phyloP scores from a whole-genome alignment of 2,797 vertebrate genomes.

The Amblyraja radiata region DNA sequence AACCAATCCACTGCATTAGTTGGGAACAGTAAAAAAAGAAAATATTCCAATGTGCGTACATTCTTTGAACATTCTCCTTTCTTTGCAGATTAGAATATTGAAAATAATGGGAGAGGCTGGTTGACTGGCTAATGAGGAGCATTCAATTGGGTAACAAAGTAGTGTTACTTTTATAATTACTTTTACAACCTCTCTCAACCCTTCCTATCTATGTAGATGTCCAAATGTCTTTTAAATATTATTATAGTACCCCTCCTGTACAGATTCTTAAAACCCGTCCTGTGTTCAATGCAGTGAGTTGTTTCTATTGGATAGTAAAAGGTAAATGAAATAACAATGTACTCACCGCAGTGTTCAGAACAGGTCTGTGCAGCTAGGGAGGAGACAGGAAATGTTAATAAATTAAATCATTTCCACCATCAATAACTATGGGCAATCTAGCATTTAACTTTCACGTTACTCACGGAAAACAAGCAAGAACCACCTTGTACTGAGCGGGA shows the following conservation, averaged over 20 bases:
- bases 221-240: too few species aligned
- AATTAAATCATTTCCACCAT: slow-evolving; percentile 11
- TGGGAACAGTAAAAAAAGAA: not conserved
- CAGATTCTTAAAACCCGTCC: not conserved
- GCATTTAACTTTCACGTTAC: not conserved
- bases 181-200: too few species aligned
- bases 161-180: not conserved
- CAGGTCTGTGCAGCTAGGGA: not conserved
- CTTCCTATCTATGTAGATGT: too few species aligned
- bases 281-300: not conserved
- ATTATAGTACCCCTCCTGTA: not conserved
- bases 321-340: not conserved
- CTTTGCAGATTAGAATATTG: not conserved
- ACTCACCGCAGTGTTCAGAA: slow-evolving; percentile 31
- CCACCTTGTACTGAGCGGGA: not conserved
- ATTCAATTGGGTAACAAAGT: not conserved
- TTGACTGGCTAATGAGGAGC: not conserved
- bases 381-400: not conserved
- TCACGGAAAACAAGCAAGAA: not conserved
- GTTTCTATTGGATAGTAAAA: not conserved
- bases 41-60: not conserved
- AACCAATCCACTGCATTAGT: not conserved
- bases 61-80: not conserved
- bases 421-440: not conserved
- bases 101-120: not conserved